Evolutionary conservation across 2,888 invertebrate genomes (phyloP).

Genomic region (Drosophila histrio): DNA sequence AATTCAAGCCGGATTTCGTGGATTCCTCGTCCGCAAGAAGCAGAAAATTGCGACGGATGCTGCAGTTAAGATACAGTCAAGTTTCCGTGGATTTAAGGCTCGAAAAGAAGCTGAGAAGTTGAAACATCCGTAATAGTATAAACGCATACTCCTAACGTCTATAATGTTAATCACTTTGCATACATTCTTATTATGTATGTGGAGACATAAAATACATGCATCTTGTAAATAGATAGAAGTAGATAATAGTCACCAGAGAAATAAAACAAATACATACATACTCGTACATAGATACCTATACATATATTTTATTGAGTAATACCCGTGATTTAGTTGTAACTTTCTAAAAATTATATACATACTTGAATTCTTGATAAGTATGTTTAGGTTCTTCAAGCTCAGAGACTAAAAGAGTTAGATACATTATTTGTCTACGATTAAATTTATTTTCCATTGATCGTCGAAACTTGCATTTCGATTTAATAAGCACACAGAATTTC

Average conservation of each 20-base stretch:
- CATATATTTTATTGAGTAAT: background rate
- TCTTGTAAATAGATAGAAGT: slow-evolving; percentile 63
- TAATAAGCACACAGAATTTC: no score
- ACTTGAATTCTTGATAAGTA: no score
- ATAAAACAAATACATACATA: slow-evolving; percentile 46
- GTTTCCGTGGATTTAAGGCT: slow-evolving; percentile 84
- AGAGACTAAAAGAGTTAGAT: no score
- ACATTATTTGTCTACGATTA: no score
- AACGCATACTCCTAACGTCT: slow-evolving; percentile 2
- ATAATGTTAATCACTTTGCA: slow-evolving; percentile 21
- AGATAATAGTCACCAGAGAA: slow-evolving; percentile 52
- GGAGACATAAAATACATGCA: slow-evolving; percentile 27
- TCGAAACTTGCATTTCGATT: no score
- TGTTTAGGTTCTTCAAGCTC: no score
- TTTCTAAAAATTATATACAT: no score
- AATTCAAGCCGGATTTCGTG: slow-evolving; percentile 83
- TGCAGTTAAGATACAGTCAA: slow-evolving; percentile 84
- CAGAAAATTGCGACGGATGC: slow-evolving; percentile 83
- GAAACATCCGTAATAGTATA: slow-evolving; percentile 72
- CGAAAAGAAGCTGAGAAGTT: slow-evolving; percentile 82
- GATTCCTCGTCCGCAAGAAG: slow-evolving; percentile 83
- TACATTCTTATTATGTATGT: slow-evolving; percentile 33
- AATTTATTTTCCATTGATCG: no score
- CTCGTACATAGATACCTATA: slow-evolving; percentile 7
- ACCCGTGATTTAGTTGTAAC: background rate